These are phyloP conservation scores for Leucoraja ocellata DNA, from an alignment of 2,797 vertebrate species.

Conservation along the genomic window DNA sequence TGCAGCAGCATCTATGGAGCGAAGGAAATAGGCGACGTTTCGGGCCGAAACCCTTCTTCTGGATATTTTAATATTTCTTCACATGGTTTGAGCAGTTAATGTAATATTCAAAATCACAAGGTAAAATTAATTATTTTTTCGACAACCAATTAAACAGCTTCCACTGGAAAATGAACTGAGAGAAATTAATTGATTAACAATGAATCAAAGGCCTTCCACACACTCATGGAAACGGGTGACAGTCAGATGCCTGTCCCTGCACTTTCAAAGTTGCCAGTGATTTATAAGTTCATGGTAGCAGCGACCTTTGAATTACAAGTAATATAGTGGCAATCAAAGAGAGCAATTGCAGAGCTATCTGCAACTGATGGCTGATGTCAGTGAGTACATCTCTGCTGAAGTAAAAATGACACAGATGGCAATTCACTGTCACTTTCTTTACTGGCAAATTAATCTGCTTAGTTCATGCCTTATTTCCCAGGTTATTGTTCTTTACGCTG, in stretches of 20 bases:
- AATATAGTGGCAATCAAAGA: constrained; percentile 21
- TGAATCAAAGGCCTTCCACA: too few relatives aligned
- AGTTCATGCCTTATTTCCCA: neutral
- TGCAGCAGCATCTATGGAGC: too few relatives aligned
- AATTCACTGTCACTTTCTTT: neutral
- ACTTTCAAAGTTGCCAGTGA: neutral
- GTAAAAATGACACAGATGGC: constrained; percentile 9
- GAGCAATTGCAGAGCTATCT: constrained; percentile 3
- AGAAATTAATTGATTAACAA: neutral
- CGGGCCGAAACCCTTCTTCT: too few relatives aligned
- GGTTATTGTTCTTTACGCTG: neutral
- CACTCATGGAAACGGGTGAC: neutral
- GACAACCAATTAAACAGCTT: neutral
- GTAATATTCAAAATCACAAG: neutral
- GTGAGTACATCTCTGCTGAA: constrained; percentile 20
- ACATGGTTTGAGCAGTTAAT: neutral
- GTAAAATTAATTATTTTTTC: neutral
- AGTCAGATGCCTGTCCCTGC: neutral
- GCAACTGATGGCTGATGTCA: constrained; percentile 34
- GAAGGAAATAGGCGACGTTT: too few relatives aligned
- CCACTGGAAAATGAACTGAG: neutral
- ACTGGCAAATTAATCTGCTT: constrained; percentile 15
- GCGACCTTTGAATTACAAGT: constrained; percentile 17
- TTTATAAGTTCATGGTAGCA: neutral
- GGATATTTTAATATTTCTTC: neutral